Conservation (phyloP, 64 coral and sea anemone genomes). For the Porites lutea region DNA sequence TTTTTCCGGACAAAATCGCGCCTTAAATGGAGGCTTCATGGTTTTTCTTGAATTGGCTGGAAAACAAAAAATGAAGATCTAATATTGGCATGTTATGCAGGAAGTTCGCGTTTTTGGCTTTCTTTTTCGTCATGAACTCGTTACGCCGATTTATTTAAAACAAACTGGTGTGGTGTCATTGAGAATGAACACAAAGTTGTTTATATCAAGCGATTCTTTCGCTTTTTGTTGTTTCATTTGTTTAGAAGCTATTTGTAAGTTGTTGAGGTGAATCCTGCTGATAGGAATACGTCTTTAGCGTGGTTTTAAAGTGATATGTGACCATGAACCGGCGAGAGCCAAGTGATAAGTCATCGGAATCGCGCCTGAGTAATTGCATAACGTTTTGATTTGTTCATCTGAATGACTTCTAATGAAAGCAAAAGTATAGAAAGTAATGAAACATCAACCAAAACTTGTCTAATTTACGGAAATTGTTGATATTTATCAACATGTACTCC, state of each 20-base stretch:
- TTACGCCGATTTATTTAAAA: too few relatives aligned
- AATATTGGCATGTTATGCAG: not conserved
- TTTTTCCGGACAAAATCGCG: too few relatives aligned
- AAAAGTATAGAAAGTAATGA: not conserved
- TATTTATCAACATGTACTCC: too few relatives aligned
- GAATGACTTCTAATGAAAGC: not conserved
- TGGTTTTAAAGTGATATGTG: not conserved
- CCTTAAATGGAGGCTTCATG: too few relatives aligned
- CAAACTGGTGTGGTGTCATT: not conserved
- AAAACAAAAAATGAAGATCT: too few relatives aligned
- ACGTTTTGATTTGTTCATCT: not conserved
- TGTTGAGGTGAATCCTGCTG: not conserved
- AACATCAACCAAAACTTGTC: not conserved
- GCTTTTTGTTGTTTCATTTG: not conserved
- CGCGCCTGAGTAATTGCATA: not conserved
- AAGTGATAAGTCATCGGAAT: not conserved
- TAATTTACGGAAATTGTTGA: too few relatives aligned
- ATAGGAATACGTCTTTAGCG: not conserved
- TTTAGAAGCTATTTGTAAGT: not conserved
- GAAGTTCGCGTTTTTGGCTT: not conserved
- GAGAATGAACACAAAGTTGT: not conserved
- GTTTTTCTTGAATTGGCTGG: too few relatives aligned
- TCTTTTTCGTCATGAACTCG: not conserved
- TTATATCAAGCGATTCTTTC: not conserved
- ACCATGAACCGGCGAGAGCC: not conserved